Evolutionary conservation across 2,888 invertebrate genomes (phyloP), one percentile per base, ranked within the genome.

Genomic region (Drosophila limbata): DNA sequence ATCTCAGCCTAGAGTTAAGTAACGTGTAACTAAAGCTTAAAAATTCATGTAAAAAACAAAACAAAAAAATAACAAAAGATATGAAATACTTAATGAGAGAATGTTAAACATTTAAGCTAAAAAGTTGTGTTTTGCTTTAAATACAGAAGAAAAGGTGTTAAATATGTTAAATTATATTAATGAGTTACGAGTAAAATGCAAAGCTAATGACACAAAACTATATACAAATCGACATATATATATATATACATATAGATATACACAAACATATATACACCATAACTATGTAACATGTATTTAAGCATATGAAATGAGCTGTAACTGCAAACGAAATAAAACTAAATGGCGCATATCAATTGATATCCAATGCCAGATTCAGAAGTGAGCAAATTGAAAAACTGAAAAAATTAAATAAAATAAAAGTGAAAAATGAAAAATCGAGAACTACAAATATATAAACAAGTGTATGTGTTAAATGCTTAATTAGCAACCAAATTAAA

Each of bases 211-310:
- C 52, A 80, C 77, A 77, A 52, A 63, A 52, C 60, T 64, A 63
- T 50, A 70, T 65, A 48, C 56, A 69, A 61, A 57, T 45, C 45
- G 17, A 71, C 45, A 55, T 21, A 74, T 48, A 68, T 64, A 62
- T 56, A 68, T 47, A 66, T 59, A 44, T 61, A 71, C 39, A 65
- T 59, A 66, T 50, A 50, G 1, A 25, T 40, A 73, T 42, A 74
- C 35, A 70, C 40, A 57, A 59, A 75, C 21, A 69, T 73, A 77
- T 71, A 83, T 60, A 78, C 50, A 80, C 60, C 59, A 69, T 74
- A 81, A 74, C 76, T 77, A 83, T 77, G 77, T 77, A 85, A 83
- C 77, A 74, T 84, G 87, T 87, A 82, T 81, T 87, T 87, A 87
- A 87, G 79, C 77, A 83, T 85, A 84, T 64, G 64, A 77, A 87